A percentile compares a stretch with the other conserved stretches of the same genome.
phyloP scores from a whole-genome alignment of 1,140 invertebrate genomes.

The Mamestra configurata region DNA sequence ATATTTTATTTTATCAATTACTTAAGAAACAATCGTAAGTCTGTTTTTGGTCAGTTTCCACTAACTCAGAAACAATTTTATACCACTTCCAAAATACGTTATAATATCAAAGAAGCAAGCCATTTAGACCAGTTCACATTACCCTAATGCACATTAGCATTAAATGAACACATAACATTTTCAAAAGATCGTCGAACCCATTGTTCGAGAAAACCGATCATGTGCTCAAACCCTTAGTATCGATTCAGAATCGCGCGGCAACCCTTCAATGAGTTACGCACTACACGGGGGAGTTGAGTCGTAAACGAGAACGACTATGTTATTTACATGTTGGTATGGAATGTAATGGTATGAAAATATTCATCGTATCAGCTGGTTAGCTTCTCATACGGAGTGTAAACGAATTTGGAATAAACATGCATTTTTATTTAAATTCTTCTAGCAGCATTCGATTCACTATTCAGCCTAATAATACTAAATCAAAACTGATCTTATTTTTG shows the following conservation, averaged over 20 bases:
- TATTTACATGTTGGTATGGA: constrained; percentile 4
- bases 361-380: background rate
- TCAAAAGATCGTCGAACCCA: constrained; percentile 16
- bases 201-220: constrained; percentile 34
- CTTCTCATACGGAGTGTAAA: too few relatives aligned
- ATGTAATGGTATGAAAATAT: constrained; percentile 14
- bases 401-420: too few relatives aligned
- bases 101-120: too few relatives aligned
- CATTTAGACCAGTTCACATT: background rate
- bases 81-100: too few relatives aligned
- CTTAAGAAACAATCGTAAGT: too few relatives aligned
- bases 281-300: constrained; percentile 1
- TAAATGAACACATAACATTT: constrained; percentile 22
- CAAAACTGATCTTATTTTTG: too few relatives aligned
- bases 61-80: too few relatives aligned
- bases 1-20: too few relatives aligned
- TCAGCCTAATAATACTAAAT: too few relatives aligned
- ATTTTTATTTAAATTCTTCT: too few relatives aligned
- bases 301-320: background rate
- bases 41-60: too few relatives aligned
- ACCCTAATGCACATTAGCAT: constrained; percentile 1
- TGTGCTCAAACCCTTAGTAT: constrained; percentile 42
- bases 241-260: constrained; percentile 26
- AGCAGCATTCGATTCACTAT: too few relatives aligned
- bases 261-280: constrained; percentile 33